Evolutionary conservation across 2,113 vertebrate genomes (phyloP), one percentile per base, ranked within the genome.

Genomic region (Burhinus oedicnemus): DNA sequence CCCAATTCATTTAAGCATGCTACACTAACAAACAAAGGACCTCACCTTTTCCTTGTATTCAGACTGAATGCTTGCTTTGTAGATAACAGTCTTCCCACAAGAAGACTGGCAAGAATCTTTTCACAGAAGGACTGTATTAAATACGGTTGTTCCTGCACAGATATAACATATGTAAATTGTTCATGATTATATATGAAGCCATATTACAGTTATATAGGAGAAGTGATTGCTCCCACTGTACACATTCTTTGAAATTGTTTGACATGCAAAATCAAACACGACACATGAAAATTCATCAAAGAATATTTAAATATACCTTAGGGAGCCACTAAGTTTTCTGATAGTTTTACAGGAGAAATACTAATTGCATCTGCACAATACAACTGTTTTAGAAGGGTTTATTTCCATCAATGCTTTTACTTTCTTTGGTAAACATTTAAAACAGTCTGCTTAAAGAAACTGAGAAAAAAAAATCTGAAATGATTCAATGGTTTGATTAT

Each of bases 251-350:
- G 90, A 71, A 96, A 90, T 49, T 78, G 55, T 96, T 69, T 95
- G 92, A 88, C 91, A 25, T 92, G 94, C 70, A 95, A 93, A 93
- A 89, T 95, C 89, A 93, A 95, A 92, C 61, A 93, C 89, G 93
- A 91, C 95, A 96, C 84, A 97, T 94, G 90, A 96, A 92, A 91
- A 97, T 98, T 92, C 64, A 97, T 98, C 97, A 98, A 95, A 97
- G 90, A 92, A 88, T 95, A 92, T 96, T 97, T 90, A 90, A 96
- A 96, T 68, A 94, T 66, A 91, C 93, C 71, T 91, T 88, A 80
- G 96, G 94, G 96, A 97, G 86, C 58, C 68, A 76, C 82, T 95
- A 86, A 93, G 58, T 91, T 96, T 96, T 95, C 89, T 94, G 62
- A 95, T 95, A 87, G 74, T 91, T 97, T 96, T 95, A 96, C 74